Conservation (phyloP, 2,797 vertebrate species). For the Sarcophilus harrisii region DNA sequence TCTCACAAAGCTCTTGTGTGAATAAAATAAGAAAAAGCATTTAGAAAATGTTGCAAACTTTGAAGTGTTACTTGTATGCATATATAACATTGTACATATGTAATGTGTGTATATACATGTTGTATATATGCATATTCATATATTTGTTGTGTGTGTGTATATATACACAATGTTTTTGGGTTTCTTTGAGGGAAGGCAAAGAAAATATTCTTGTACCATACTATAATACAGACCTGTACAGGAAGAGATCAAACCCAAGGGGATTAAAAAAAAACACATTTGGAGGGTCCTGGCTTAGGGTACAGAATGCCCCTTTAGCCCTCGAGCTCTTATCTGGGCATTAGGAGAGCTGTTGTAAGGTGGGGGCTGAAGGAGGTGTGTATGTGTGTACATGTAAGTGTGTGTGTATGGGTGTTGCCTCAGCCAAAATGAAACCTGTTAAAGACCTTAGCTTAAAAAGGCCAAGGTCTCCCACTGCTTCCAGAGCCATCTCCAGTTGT, state of each 20-base stretch:
- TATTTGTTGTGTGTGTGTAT: neutral
- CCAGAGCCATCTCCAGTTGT: too few relatives aligned
- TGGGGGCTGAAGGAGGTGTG: neutral
- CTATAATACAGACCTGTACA: neutral
- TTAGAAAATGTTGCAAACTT: neutral
- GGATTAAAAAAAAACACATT: neutral
- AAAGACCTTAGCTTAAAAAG: too few relatives aligned
- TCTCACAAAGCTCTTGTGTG: neutral
- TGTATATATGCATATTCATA: neutral
- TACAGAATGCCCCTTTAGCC: neutral
- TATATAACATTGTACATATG: neutral
- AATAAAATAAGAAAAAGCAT: neutral
- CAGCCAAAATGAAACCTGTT: too few relatives aligned
- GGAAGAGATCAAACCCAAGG: neutral
- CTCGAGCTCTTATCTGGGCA: neutral
- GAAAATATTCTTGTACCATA: neutral
- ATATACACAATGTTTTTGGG: too few relatives aligned
- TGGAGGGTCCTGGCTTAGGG: neutral
- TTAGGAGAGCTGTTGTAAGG: neutral
- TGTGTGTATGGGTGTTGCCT: too few relatives aligned
- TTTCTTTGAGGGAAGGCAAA: neutral
- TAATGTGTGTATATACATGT: too few relatives aligned
- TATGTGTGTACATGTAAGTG: too few relatives aligned
- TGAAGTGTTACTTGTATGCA: neutral
- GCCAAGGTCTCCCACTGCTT: too few relatives aligned